Evolutionary conservation across 2,113 vertebrate genomes (phyloP), one percentile per base, ranked within the genome.

Genomic region (Xenopus borealis): DNA sequence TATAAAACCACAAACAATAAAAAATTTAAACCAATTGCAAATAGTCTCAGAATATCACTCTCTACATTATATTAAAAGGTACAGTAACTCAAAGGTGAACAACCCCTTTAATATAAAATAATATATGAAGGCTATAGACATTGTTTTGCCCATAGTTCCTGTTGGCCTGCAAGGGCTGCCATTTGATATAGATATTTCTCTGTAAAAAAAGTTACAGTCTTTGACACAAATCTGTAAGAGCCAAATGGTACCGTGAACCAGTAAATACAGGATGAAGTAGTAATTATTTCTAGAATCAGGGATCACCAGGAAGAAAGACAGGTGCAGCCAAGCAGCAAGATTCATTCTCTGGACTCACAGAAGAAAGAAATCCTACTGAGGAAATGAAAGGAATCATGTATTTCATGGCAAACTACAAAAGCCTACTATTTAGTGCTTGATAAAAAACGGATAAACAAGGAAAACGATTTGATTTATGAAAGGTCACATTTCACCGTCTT

Each of bases 181-280:
- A 16, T 55, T 67, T 14, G 12, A 20, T 50, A 52, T 5, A 67
- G 19, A 45, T 50, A 50, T 47, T 20, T 12, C 16, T 55, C 18
- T 1, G 23, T 2, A 27, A 27, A 40, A 40, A 40, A 40, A 40
- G 7, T 4, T 40, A 9, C 7, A 40, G 17, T 3, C 53, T n/a
- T 7, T 59, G 20, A 59, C 18, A 74, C 33, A 67, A 61, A 46
- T 30, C 10, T 45, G 62, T 40, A 18, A 30, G 58, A 46, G 72
- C 46, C 72, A 75, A 33, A 23, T 46, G 62, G 55, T 61, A 52
- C 61, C 52, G 66, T 58, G 59, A 61, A 75, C 57, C 72, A 75
- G 72, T 75, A 75, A 75, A 75, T 30, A 69, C 58, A 58, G 58
- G 66, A 75, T 75, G 27, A 75, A 75, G 46, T 63, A 75, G 57